Base-by-base conservation (phyloP, 2,888 invertebrate species). In the Drosophila bunnanda region DNA sequence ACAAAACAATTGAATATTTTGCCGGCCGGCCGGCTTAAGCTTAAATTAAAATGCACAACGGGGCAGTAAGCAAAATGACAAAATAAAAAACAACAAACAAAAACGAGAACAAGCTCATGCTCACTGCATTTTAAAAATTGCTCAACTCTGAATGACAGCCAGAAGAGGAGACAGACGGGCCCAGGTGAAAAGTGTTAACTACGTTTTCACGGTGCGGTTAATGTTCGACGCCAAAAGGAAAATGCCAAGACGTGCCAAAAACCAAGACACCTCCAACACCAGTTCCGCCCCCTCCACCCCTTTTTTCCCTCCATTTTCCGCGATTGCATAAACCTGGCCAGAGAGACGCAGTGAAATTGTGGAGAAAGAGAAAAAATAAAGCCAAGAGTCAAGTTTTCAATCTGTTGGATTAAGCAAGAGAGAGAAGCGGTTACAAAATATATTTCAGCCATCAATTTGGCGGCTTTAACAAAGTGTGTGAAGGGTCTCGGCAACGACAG, bases 181-280 rank as follows among this genome's bases (percentile, higher is more conserved):
- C 50, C 50, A 38, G 22, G 54, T 65, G 62, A 65, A 73, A 64
- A 82, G 69, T 74, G 72, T 82, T 66, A 77, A 73, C 80, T 73
- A 60, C 56, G 69, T 62, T 79, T 84, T 71, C 68, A 70, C 70
- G 69, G 71, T 75, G 59, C 57, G 67, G 72, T 69, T 83, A 81
- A 72, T 46, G 52, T 39, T 64, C 56, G 55, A 61, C 54, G 55
- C 58, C 57, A 53, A 34, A 32, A 66, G 53, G 65, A 78, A 80
- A 71, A 65, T 59, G 72, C 65, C 41, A 77, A 79, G 67, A 74
- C 69, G 75, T 65, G 77, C 70, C 58, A 68, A 75, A 75, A 36
- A 36, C 52, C 44, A 54, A 54, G 46, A 43, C 43, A 17, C 20
- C 17, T 17, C 39, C 39, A 10, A 39, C 39, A 17, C 0, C 10